Conservation (phyloP, 2,888 invertebrate genomes). For the Neocrepidodera transversa region DNA sequence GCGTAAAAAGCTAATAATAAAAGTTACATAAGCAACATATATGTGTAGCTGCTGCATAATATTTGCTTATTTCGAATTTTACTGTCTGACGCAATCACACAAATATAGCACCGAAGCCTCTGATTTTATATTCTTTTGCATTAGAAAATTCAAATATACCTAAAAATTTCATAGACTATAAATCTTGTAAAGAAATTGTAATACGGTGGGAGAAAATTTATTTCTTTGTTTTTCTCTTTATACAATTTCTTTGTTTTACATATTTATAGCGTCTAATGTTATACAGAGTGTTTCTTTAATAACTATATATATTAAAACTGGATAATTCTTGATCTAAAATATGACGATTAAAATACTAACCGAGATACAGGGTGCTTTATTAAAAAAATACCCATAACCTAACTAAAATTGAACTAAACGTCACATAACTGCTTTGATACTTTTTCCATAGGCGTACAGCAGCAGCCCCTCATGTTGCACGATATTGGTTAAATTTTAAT, state of each 20-base stretch:
- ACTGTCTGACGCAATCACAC: slow-evolving; percentile 6
- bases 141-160: slow-evolving; percentile 13
- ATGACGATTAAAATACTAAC: no score
- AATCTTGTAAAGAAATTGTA: slow-evolving; percentile 7
- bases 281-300: no score
- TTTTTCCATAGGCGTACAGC: no score
- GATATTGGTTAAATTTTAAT: no score
- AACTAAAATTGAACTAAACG: no score
- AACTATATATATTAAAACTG: no score
- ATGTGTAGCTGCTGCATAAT: slow-evolving; percentile 2
- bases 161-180: slow-evolving; percentile 16
- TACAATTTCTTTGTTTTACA: slow-evolving; percentile 9
- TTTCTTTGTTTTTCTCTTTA: not conserved
- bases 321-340: no score
- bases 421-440: no score
- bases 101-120: slow-evolving; percentile 1
- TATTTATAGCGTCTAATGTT: no score
- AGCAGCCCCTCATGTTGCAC: no score
- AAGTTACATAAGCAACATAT: slow-evolving; percentile 11
- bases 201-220: slow-evolving; percentile 9
- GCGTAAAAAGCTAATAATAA: slow-evolving; percentile 11
- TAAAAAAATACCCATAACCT: no score
- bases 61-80: slow-evolving; percentile 16
- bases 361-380: no score
- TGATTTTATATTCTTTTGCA: slow-evolving; percentile 15